phyloP scores from a whole-genome alignment of 2,113 vertebrate species.

The Rissa tridactyla region DNA sequence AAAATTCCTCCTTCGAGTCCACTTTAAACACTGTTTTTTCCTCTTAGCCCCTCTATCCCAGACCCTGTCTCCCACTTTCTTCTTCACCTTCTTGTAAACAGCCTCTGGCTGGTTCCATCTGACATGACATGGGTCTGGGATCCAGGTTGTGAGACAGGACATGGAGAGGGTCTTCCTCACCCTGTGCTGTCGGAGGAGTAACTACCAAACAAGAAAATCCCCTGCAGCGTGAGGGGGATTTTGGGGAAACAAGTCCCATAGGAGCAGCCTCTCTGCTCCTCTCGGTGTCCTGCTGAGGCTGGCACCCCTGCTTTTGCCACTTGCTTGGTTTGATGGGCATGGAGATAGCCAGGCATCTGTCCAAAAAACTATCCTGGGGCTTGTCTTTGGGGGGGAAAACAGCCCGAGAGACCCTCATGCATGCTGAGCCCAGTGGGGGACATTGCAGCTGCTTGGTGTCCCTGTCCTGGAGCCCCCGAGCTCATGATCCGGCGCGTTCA shows the following conservation, averaged over 20 bases:
- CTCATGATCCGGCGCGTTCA: accelerated
- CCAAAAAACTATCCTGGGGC: not conserved
- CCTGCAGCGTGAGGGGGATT: not conserved
- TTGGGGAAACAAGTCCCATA: accelerated
- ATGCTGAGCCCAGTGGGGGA: not conserved
- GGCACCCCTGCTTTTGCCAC: not conserved
- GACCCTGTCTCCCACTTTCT: not conserved
- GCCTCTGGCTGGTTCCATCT: not conserved
- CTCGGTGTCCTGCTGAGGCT: accelerated
- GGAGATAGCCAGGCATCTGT: not conserved
- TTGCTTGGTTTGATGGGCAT: not conserved
- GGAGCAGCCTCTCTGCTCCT: not conserved
- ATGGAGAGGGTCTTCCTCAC: not conserved
- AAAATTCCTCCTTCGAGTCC: not conserved
- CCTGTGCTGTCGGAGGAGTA: not conserved
- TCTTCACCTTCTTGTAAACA: not conserved
- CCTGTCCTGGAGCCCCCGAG: not conserved
- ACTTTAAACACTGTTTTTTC: not conserved
- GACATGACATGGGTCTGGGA: accelerated
- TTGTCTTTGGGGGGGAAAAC: not conserved
- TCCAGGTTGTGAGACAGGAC: accelerated
- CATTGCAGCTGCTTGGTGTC: not conserved
- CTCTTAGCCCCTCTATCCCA: not conserved
- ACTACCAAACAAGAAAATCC: not conserved
- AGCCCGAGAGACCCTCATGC: not conserved